Conservation (phyloP, 2,888 invertebrate genomes). For the Loripinus fragilis region DNA sequence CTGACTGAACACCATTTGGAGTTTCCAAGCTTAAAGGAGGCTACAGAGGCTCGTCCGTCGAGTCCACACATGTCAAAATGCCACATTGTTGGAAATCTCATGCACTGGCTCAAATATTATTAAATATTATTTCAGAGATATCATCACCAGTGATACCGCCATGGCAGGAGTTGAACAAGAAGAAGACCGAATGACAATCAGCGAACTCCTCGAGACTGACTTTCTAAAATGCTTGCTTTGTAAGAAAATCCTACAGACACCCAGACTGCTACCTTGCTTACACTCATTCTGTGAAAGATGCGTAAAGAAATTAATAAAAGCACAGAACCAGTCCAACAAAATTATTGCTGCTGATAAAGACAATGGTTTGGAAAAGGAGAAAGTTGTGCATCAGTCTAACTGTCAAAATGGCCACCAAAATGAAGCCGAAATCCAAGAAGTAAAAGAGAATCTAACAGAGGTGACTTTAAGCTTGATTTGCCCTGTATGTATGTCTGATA, state of each 20-base stretch:
- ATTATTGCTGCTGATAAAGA: constrained; percentile 9
- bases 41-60: too few species aligned
- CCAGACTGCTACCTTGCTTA: constrained; percentile 78
- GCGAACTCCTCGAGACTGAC: constrained; percentile 71
- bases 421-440: neutral
- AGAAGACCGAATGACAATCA: constrained; percentile 58
- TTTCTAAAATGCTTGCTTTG: constrained; percentile 73
- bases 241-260: constrained; percentile 58
- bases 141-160: too few species aligned
- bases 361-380: constrained; percentile 9
- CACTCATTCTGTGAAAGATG: constrained; percentile 75
- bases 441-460: neutral
- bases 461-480: constrained; percentile 34
- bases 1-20: too few species aligned
- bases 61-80: too few species aligned
- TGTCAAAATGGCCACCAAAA: neutral
- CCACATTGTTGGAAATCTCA: too few species aligned
- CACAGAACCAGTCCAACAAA: constrained; percentile 35
- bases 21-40: too few species aligned
- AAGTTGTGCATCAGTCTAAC: neutral
- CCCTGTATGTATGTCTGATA: constrained; percentile 63
- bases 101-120: too few species aligned
- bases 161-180: constrained; percentile 48
- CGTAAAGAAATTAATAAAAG: constrained; percentile 45
- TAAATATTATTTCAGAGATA: too few species aligned